Conservation (phyloP, 1,140 invertebrate genomes). For the Drosophila prosaltans region DNA sequence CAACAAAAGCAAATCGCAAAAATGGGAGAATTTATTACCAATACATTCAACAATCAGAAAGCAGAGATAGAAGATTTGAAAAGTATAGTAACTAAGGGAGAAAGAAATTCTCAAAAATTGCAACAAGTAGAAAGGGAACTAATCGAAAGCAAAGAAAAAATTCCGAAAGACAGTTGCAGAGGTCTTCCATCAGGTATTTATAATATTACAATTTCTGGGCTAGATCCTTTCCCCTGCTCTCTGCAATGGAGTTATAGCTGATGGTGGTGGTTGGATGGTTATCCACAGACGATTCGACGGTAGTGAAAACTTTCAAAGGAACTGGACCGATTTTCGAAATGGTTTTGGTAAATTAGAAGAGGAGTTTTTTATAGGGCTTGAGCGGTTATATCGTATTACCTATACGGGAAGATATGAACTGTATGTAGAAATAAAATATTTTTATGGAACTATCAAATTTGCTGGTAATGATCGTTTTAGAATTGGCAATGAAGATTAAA, state of each 20-base stretch:
- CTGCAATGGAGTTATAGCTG: slow-evolving; percentile 81
- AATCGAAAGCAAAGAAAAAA: too few relatives aligned
- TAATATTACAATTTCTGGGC: slow-evolving; percentile 13
- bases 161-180: too few relatives aligned
- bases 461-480: slow-evolving; percentile 42
- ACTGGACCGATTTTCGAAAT: slow-evolving; percentile 86
- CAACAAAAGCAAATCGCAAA: too few relatives aligned
- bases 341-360: slow-evolving; percentile 86
- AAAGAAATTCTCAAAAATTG: too few relatives aligned
- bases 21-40: too few relatives aligned
- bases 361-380: slow-evolving; percentile 86
- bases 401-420: slow-evolving; percentile 20
- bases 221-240: slow-evolving; percentile 31
- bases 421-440: neutral
- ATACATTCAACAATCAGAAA: too few relatives aligned
- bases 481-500: slow-evolving; percentile 28
- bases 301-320: slow-evolving; percentile 85
- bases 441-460: neutral
- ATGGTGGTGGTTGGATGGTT: slow-evolving; percentile 84
- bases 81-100: too few relatives aligned
- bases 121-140: too few relatives aligned
- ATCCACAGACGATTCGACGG: slow-evolving; percentile 86
- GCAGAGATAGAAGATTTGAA: too few relatives aligned
- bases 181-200: neutral
- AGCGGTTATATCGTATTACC: slow-evolving; percentile 54